Conservation (phyloP, 92 coral and sea anemone genomes). For the Heliopora coerulea region DNA sequence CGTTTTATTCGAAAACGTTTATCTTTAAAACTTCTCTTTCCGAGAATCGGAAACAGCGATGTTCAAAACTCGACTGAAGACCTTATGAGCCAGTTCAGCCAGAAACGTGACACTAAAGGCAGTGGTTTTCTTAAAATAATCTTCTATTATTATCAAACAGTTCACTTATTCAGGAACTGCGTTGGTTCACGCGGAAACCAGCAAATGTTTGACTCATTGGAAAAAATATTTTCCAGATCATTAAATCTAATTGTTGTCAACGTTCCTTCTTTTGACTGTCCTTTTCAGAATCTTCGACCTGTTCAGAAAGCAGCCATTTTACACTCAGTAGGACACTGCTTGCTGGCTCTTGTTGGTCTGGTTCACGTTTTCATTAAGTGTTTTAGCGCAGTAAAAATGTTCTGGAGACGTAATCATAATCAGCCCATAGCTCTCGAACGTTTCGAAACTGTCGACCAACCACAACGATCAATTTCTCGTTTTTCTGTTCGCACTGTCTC, state of each 20-base stretch:
- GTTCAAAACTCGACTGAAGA: neutral
- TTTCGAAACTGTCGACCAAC: too few relatives aligned
- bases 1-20: neutral
- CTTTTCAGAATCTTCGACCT: slow-evolving; percentile 17
- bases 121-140: slow-evolving; percentile 27
- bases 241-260: slow-evolving; percentile 9
- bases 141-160: slow-evolving; percentile 34
- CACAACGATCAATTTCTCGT: too few relatives aligned
- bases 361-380: neutral
- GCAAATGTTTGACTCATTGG: neutral
- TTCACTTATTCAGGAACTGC: neutral
- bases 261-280: slow-evolving; percentile 3
- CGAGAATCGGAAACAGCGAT: too few relatives aligned
- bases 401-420: too few relatives aligned
- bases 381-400: too few relatives aligned
- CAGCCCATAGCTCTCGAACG: too few relatives aligned
- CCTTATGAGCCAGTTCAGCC: too few relatives aligned
- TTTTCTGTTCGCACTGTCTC: slow-evolving; percentile 18
- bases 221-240: neutral
- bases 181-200: neutral
- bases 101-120: neutral
- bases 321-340: slow-evolving; percentile 21
- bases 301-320: slow-evolving; percentile 13
- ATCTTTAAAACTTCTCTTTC: neutral
- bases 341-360: slow-evolving; percentile 13